These are phyloP conservation scores for Calameuta pallipes DNA, from an alignment of 2,888 invertebrate species.

Conservation along the genomic window DNA sequence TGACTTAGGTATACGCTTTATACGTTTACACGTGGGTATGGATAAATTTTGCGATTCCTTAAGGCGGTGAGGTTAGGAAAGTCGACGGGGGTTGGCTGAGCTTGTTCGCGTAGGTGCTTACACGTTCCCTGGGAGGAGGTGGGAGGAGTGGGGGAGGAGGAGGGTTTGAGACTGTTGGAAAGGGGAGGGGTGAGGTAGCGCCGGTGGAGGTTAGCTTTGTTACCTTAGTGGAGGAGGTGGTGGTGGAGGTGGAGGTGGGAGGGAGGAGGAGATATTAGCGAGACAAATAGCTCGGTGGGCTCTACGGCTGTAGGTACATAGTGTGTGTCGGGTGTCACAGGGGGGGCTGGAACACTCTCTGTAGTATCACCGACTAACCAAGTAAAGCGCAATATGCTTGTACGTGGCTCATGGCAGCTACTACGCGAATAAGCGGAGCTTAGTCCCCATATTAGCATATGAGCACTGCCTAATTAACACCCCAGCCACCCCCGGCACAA, in stretches of 20 bases:
- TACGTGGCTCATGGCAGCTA: conserved; percentile 58
- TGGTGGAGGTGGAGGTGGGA: conserved; percentile 23
- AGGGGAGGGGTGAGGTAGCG: conserved; percentile 10
- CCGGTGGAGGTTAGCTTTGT: conserved; percentile 30
- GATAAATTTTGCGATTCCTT: not conserved
- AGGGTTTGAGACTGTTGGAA: not conserved
- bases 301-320: conserved; percentile 24
- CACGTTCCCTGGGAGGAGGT: conserved; percentile 32
- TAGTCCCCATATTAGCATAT: conserved; percentile 64
- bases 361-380: conserved; percentile 45
- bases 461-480: conserved; percentile 64
- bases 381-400: conserved; percentile 53
- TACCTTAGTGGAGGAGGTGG: conserved; percentile 30
- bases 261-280: conserved; percentile 52
- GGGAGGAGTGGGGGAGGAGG: conserved; percentile 15
- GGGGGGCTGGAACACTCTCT: conserved; percentile 29
- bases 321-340: conserved; percentile 20
- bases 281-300: conserved; percentile 55
- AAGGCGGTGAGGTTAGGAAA: conserved; percentile 9
- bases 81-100: conserved; percentile 22
- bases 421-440: conserved; percentile 62
- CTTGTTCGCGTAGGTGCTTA: conserved; percentile 51
- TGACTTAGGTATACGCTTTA: not conserved
- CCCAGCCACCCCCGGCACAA: conserved; percentile 41
- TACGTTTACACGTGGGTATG: not conserved